phyloP scores from a whole-genome alignment of 2,888 invertebrate genomes.

The Caenorhabditis drosophilae region DNA sequence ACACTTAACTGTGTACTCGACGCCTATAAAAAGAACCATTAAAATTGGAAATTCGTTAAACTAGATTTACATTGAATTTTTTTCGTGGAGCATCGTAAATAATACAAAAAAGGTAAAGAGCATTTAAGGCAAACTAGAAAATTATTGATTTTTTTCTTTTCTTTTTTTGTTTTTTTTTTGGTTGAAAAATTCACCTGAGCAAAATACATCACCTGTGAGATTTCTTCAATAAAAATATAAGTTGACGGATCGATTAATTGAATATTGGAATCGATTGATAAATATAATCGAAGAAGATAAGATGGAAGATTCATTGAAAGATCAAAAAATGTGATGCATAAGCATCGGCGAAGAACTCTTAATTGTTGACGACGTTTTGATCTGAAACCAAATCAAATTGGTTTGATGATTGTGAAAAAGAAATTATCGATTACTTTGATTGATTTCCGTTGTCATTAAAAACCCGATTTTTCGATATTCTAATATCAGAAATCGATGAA shows the following conservation, averaged over 20 bases:
- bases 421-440: too few relatives aligned
- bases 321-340: conserved; percentile 63
- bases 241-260: conserved; percentile 8
- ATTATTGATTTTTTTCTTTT: not conserved
- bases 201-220: conserved; percentile 64
- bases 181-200: conserved; percentile 42
- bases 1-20: conserved; percentile 21
- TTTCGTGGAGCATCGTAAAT: conserved; percentile 58
- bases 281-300: conserved; percentile 58
- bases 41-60: not conserved
- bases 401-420: too few relatives aligned
- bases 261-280: conserved; percentile 41
- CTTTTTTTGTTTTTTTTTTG: not conserved
- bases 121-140: conserved; percentile 64
- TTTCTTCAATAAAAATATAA: conserved; percentile 44
- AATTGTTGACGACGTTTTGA: conserved; percentile 55
- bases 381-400: conserved; percentile 23
- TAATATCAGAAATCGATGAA: too few relatives aligned
- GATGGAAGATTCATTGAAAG: conserved; percentile 64
- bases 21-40: conserved; percentile 6
- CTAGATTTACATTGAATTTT: conserved; percentile 27
- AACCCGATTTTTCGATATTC: too few relatives aligned
- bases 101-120: conserved; percentile 60
- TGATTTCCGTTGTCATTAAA: too few relatives aligned
- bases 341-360: conserved; percentile 56